These are phyloP conservation scores for Serranus cabrilla DNA, from an alignment of 2,797 vertebrate genomes.

Conservation along the genomic window DNA sequence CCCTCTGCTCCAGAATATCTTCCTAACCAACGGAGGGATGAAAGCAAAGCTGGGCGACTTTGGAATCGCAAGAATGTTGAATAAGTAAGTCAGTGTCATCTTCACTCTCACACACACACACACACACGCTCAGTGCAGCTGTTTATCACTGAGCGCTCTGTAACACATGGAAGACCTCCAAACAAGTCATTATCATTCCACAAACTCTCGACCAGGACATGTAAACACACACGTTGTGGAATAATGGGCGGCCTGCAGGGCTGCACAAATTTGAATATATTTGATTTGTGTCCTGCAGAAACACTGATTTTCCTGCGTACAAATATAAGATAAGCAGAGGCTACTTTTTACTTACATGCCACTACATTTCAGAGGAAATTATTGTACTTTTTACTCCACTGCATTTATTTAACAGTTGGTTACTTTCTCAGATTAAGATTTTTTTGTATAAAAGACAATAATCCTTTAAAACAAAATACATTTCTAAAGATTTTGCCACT, in stretches of 20 bases:
- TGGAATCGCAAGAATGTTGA: slow-evolving; percentile 93
- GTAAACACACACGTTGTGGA: slow-evolving; percentile 43
- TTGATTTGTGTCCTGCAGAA: no score
- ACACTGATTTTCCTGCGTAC: no score
- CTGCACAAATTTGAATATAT: neutral
- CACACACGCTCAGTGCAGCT: slow-evolving; percentile 53
- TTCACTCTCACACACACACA: slow-evolving; percentile 14
- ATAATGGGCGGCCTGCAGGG: neutral
- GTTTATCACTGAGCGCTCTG: slow-evolving; percentile 44
- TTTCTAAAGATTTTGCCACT: no score
- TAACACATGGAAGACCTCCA: slow-evolving; percentile 54
- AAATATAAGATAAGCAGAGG: no score
- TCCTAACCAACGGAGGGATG: slow-evolving; percentile 89
- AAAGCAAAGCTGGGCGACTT: slow-evolving; percentile 95
- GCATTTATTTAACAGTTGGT: no score
- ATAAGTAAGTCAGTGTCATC: slow-evolving; percentile 86
- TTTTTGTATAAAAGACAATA: no score
- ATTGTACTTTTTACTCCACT: no score
- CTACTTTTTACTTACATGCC: no score
- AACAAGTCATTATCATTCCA: slow-evolving; percentile 71
- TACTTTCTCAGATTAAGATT: no score
- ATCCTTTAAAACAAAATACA: no score
- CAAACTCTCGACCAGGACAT: slow-evolving; percentile 42
- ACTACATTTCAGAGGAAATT: no score
- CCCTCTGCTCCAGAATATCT: slow-evolving; percentile 89